Conservation (phyloP, 2,888 invertebrate species). For the Melanchra persicariae region DNA sequence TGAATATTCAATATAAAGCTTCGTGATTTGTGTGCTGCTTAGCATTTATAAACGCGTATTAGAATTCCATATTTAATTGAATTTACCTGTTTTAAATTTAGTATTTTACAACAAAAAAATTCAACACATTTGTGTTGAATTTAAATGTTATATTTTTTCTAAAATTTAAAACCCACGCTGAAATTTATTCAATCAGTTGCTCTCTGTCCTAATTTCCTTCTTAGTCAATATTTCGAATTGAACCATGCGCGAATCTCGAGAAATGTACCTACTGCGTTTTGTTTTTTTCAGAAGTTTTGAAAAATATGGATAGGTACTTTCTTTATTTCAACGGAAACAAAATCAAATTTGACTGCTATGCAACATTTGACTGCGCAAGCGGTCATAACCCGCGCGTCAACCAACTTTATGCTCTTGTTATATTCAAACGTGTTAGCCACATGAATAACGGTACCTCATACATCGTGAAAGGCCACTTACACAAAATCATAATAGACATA, state of each 20-base stretch:
- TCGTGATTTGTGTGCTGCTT: slow-evolving; percentile 10
- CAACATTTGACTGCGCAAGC: slow-evolving; percentile 2
- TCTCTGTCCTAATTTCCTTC: too few relatives aligned
- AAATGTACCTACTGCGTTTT: too few relatives aligned
- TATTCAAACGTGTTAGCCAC: slow-evolving; percentile 11
- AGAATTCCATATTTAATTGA: slow-evolving; percentile 7
- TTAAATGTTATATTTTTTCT: background rate
- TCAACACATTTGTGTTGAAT: too few relatives aligned
- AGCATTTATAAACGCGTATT: slow-evolving; percentile 10
- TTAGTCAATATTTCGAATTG: background rate
- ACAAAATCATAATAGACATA: background rate
- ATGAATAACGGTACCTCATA: slow-evolving; percentile 34
- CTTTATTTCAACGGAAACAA: too few relatives aligned
- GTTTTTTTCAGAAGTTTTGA: too few relatives aligned
- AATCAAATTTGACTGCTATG: too few relatives aligned
- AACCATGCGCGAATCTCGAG: too few relatives aligned
- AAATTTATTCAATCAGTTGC: background rate
- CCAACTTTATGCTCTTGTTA: slow-evolving; percentile 5
- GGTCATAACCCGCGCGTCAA: background rate
- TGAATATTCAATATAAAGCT: slow-evolving; percentile 8
- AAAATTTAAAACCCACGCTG: background rate
- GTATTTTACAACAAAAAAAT: too few relatives aligned
- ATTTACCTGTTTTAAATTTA: background rate
- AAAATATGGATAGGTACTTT: too few relatives aligned
- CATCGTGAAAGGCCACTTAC: slow-evolving; percentile 16